Conservation (phyloP, 2,888 invertebrate genomes). For the Eulithis prunata region DNA sequence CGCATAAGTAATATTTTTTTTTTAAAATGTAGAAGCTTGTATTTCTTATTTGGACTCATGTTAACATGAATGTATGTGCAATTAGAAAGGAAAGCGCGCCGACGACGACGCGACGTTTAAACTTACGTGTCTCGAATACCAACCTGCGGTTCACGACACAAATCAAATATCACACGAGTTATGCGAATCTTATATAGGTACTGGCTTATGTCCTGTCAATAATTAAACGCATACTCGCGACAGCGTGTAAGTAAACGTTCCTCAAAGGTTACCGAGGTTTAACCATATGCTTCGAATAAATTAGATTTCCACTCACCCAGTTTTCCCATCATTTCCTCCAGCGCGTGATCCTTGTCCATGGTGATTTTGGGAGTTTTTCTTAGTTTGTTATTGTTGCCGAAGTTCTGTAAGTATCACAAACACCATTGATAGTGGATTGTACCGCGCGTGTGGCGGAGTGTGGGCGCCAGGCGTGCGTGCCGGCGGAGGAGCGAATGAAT, state of each 20-base stretch:
- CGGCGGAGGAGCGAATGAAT: slow-evolving; percentile 77
- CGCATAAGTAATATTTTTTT: too few relatives aligned
- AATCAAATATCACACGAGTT: slow-evolving; percentile 42
- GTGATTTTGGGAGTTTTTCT: slow-evolving; percentile 40
- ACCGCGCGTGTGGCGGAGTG: slow-evolving; percentile 56
- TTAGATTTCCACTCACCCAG: slow-evolving; percentile 78
- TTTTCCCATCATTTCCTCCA: slow-evolving; percentile 88
- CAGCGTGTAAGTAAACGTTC: slow-evolving; percentile 51
- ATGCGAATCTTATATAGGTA: slow-evolving; percentile 4
- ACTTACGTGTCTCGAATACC: slow-evolving; percentile 39
- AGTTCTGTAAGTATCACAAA: slow-evolving; percentile 67
- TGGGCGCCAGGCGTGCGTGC: slow-evolving; percentile 70
- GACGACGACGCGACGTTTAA: slow-evolving; percentile 36
- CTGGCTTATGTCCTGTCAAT: slow-evolving; percentile 6
- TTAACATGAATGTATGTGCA: slow-evolving; percentile 33
- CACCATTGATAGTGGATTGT: slow-evolving; percentile 66
- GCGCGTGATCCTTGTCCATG: slow-evolving; percentile 87
- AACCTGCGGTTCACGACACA: slow-evolving; percentile 47
- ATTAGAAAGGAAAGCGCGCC: slow-evolving; percentile 53
- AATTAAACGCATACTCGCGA: slow-evolving; percentile 24
- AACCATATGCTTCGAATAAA: slow-evolving; percentile 60
- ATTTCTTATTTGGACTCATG: neutral
- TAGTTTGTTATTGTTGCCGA: slow-evolving; percentile 45
- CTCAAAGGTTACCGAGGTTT: slow-evolving; percentile 35
- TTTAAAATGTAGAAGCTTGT: neutral